Evolutionary conservation across 2,113 vertebrate species (phyloP).

Genomic region (Forbesichthys papilliferus): DNA sequence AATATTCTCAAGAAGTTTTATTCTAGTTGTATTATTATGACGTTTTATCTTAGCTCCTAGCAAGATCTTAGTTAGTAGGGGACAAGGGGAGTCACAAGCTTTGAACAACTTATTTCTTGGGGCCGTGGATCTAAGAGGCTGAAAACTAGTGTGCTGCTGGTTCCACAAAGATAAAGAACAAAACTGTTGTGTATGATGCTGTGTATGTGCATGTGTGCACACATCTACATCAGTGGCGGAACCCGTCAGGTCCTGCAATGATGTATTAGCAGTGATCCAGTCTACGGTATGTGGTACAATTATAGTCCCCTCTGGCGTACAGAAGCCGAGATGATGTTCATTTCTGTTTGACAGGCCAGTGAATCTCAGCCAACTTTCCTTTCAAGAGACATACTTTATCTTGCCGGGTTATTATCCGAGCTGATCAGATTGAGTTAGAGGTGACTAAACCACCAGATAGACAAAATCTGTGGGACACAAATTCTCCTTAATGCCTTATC

Average conservation of each 20-base stretch:
- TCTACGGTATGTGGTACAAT: constrained; percentile 36
- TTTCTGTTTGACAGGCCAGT: constrained; percentile 23
- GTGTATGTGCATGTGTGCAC: not conserved
- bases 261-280: constrained; percentile 49
- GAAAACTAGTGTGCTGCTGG: too few relatives aligned
- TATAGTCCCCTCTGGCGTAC: constrained; percentile 39
- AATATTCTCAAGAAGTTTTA: too few relatives aligned
- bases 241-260: constrained; percentile 47
- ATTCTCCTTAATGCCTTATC: not conserved
- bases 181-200: not conserved
- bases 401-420: constrained; percentile 28
- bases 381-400: constrained; percentile 34
- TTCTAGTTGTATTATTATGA: too few relatives aligned
- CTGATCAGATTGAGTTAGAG: constrained; percentile 16
- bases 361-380: constrained; percentile 50
- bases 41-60: too few relatives aligned
- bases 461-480: not conserved
- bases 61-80: too few relatives aligned
- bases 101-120: too few relatives aligned
- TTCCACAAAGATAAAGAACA: constrained; percentile 9
- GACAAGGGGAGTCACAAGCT: too few relatives aligned
- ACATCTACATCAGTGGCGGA: constrained; percentile 27
- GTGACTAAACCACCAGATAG: not conserved
- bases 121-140: too few relatives aligned
- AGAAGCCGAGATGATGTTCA: constrained; percentile 31